Evolutionary conservation across 2,113 vertebrate genomes (phyloP), one percentile per base, ranked within the genome.

Genomic region (Perca schrenkii): DNA sequence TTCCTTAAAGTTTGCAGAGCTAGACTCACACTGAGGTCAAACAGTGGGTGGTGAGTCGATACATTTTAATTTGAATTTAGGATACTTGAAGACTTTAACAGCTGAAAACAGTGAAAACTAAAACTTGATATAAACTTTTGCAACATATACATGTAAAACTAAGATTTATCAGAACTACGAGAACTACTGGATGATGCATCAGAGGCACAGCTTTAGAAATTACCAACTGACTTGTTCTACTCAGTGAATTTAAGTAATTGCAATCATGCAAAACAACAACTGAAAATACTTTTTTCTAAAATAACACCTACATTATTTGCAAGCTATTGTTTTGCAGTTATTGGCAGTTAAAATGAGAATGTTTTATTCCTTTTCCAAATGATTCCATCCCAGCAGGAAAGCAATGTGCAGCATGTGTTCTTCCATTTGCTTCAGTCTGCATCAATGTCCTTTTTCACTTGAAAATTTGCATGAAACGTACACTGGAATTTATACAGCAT

Each of bases 1-100:
- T 74, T 62, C n/a, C 68, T 84, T 68, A 73, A 84, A 78, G 82
- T 84, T 83, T 79, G 36, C 60, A 73, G 50, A 81, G 64, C 21
- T 52, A 16, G 36, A 58, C 19, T 52, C 34, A 56, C 49, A 40
- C 40, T 6, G 54, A 46, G 86, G 80, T 85, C 74, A 76, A 70
- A 19, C 64, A 47, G 89, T 89, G 83, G 91, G 85, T 4, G 64
- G 78, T 5, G 68, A 89, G 64, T 88, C 72, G 43, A 75, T 87
- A 79, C 56, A 36, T 69, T 65, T 52, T 50, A n/a, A 72, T 62
- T 54, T 62, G 34, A 64, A 22, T 64, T 86, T 57, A 52, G 5
- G 43, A 81, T 28, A 63, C 19, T 81, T 75, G 2, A 50, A 50
- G 31, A 64, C 58, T 64, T 71, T 22, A 4, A 43, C 25, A 50